A percentile compares a stretch with the other conserved stretches of the same genome.
Conservation (phyloP, 23 tunicate species). For the Corella eumyota region DNA sequence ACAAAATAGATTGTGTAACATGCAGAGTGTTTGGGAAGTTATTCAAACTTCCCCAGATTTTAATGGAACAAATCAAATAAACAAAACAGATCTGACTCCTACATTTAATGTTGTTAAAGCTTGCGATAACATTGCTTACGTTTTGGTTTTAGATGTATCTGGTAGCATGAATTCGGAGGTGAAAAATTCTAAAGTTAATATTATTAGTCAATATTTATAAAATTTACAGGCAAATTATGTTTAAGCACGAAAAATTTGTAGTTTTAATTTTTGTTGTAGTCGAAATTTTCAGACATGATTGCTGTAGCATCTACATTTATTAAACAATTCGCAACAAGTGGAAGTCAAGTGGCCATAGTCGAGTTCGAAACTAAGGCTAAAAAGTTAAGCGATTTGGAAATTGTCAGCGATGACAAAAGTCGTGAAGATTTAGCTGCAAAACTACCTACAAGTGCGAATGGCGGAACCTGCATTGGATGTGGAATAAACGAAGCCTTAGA, state of each 20-base stretch:
- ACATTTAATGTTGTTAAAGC: slow-evolving; percentile 17
- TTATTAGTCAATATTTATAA: neutral
- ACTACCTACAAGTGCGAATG: slow-evolving; percentile 10
- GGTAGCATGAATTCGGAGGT: slow-evolving; percentile 48
- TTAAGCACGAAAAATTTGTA: too few relatives aligned
- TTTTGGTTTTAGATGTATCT: slow-evolving; percentile 56
- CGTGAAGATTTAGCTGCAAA: slow-evolving; percentile 5
- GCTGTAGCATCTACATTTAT: slow-evolving; percentile 11
- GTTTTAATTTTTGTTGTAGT: too few relatives aligned
- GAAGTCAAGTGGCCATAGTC: slow-evolving; percentile 25
- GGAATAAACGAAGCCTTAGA: slow-evolving; percentile 18
- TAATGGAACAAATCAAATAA: slow-evolving; percentile 7
- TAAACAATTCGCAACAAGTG: slow-evolving; percentile 1
- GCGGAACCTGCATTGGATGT: slow-evolving; percentile 25
- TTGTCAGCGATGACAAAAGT: neutral
- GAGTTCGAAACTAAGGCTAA: slow-evolving; percentile 13
- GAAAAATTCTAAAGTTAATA: neutral
- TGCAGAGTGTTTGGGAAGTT: slow-evolving; percentile 52
- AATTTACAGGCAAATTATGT: too few relatives aligned
- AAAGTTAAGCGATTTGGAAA: slow-evolving; percentile 3
- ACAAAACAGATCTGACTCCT: slow-evolving; percentile 9
- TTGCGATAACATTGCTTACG: slow-evolving; percentile 4
- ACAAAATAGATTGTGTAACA: slow-evolving; percentile 66
- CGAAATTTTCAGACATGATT: slow-evolving; percentile 8
- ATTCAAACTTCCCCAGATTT: slow-evolving; percentile 40